These are phyloP conservation scores for Hydra vulgaris DNA, from an alignment of 30 jellyfish, hydroid and myxozoan species.

Conservation along the genomic window DNA sequence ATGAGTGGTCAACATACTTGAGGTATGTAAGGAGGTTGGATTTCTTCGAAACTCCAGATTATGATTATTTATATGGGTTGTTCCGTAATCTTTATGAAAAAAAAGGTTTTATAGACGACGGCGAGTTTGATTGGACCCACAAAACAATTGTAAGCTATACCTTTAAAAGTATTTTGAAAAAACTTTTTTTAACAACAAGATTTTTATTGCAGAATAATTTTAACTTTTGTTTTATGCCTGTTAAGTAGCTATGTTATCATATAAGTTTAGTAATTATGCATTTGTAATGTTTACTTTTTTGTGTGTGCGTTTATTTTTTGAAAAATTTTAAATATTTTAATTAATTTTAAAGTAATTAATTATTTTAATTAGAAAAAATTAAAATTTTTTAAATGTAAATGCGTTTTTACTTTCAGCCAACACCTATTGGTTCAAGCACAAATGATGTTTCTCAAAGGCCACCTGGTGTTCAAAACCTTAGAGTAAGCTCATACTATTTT, in stretches of 20 bases:
- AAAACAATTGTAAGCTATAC: constrained; percentile 62
- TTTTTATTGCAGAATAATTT: neutral
- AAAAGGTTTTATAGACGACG: constrained; percentile 76
- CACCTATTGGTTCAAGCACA: constrained; percentile 39
- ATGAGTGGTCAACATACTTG: constrained; percentile 93
- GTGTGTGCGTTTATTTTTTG: too few species aligned
- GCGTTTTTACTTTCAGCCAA: constrained; percentile 16
- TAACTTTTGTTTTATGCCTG: neutral
- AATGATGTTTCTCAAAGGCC: constrained; percentile 20
- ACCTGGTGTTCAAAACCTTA: constrained; percentile 10
- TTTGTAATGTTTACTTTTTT: too few species aligned
- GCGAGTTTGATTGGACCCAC: constrained; percentile 95
- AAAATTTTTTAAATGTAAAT: constrained; percentile 1
- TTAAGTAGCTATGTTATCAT: too few species aligned
- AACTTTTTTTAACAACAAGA: neutral
- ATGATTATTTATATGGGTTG: constrained; percentile 68
- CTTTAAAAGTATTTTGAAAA: neutral
- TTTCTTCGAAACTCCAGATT: constrained; percentile 94
- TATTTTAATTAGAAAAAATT: constrained; percentile 29
- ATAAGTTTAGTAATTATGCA: too few species aligned
- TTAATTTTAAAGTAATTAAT: too few species aligned
- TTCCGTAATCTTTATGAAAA: constrained; percentile 73
- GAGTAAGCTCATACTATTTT: constrained; percentile 2
- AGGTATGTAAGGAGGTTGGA: constrained; percentile 86
- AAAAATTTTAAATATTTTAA: too few species aligned